Evolutionary conservation across 2,113 vertebrate genomes (phyloP).

Genomic region (Periophthalmodon schlosseri): DNA sequence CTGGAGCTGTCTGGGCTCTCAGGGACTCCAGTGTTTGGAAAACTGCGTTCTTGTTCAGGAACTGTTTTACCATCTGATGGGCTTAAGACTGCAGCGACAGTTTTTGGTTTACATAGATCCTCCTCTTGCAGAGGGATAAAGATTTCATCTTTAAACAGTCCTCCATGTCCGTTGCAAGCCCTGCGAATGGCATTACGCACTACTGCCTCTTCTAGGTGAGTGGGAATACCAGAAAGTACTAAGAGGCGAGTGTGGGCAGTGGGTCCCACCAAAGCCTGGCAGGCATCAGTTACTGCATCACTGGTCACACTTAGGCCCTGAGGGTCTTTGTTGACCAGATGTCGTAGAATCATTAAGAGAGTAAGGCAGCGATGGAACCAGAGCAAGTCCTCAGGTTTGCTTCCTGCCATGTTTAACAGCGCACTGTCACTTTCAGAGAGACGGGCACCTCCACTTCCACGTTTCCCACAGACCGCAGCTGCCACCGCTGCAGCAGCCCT

Average conservation of each 20-base stretch:
- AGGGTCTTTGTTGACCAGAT: slow-evolving; percentile 90
- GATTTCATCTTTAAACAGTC: slow-evolving; percentile 95
- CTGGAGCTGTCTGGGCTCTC: slow-evolving; percentile 93
- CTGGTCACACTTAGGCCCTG: slow-evolving; percentile 93
- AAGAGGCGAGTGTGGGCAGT: slow-evolving; percentile 92
- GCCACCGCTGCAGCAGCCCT: slow-evolving; percentile 80
- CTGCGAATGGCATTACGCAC: slow-evolving; percentile 91
- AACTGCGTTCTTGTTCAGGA: slow-evolving; percentile 77
- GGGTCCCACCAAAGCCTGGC: slow-evolving; percentile 91
- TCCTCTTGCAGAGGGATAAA: slow-evolving; percentile 94
- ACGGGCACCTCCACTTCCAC: slow-evolving; percentile 71
- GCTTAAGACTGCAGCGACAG: slow-evolving; percentile 72
- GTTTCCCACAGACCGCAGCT: slow-evolving; percentile 79
- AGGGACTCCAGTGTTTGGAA: slow-evolving; percentile 68
- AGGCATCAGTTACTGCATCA: slow-evolving; percentile 91
- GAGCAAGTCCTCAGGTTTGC: slow-evolving; percentile 97
- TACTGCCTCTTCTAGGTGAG: slow-evolving; percentile 89
- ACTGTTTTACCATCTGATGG: slow-evolving; percentile 75
- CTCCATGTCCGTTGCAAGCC: slow-evolving; percentile 93
- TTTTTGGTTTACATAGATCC: slow-evolving; percentile 85
- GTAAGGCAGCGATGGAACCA: slow-evolving; percentile 98
- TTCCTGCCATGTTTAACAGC: slow-evolving; percentile 87
- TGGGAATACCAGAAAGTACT: slow-evolving; percentile 95
- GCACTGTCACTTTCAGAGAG: slow-evolving; percentile 80
- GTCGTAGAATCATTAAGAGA: slow-evolving; percentile 93